Evolutionary conservation across 2,797 vertebrate species (phyloP).

Genomic region (Synaphobranchus kaupii): DNA sequence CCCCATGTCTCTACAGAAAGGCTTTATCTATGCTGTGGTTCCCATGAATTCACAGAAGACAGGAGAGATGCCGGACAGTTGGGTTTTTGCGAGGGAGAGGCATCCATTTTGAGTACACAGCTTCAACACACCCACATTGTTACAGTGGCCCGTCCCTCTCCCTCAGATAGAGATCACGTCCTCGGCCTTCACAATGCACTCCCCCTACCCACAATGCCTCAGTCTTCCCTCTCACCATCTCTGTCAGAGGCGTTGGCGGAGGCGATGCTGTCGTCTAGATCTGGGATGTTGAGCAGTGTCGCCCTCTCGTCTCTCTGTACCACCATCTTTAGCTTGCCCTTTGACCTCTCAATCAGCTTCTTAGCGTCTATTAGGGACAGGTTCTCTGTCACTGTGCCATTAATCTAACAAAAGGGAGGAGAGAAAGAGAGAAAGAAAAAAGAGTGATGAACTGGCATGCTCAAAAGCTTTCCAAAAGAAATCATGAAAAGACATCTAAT

Average conservation of each 20-base stretch:
- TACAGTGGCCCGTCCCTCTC: neutral
- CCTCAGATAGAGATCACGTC: neutral
- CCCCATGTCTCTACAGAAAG: neutral
- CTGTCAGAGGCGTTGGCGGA: constrained; percentile 96
- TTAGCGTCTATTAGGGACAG: constrained; percentile 98
- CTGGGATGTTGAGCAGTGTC: constrained; percentile 94
- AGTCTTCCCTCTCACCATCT: constrained; percentile 81
- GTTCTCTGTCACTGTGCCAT: constrained; percentile 98
- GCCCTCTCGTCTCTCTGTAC: constrained; percentile 96
- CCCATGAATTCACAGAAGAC: neutral
- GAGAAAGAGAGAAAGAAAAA: constrained; percentile 5
- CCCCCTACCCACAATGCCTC: constrained; percentile 23
- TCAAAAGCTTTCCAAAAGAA: neutral
- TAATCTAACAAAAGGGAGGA: constrained; percentile 79
- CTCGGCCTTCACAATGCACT: neutral
- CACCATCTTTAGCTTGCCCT: constrained; percentile 99
- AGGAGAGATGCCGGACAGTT: neutral
- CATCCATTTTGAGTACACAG: neutral
- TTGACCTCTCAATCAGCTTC: constrained; percentile 98
- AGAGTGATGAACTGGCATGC: neutral
- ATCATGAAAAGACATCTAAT: neutral
- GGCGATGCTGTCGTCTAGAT: constrained; percentile 96
- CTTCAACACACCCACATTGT: neutral
- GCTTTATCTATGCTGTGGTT: neutral
- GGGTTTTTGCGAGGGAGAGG: neutral